These are phyloP conservation scores for Patella ulyssiponensis DNA, from an alignment of 2,888 invertebrate species.

Conservation along the genomic window DNA sequence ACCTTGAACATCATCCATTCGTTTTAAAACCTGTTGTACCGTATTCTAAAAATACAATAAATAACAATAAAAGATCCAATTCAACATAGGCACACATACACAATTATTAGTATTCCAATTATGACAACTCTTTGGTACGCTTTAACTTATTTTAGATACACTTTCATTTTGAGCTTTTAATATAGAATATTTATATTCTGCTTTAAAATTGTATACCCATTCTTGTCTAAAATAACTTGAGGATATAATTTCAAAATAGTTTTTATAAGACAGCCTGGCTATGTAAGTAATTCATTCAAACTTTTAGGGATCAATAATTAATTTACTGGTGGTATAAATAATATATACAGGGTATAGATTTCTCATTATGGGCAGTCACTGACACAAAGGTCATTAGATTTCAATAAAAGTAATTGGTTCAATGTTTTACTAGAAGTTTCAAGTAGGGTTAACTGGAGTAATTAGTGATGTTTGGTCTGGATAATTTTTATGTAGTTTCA, in stretches of 20 bases:
- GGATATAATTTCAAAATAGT: neutral
- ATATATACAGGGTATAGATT: too few relatives aligned
- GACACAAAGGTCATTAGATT: too few relatives aligned
- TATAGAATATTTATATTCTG: too few relatives aligned
- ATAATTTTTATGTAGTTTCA: too few relatives aligned
- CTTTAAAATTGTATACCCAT: too few relatives aligned
- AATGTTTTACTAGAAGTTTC: too few relatives aligned
- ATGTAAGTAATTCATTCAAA: neutral
- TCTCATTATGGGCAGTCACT: too few relatives aligned
- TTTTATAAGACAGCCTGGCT: neutral
- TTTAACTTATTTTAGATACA: too few relatives aligned
- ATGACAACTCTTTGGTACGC: neutral
- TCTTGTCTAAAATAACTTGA: neutral
- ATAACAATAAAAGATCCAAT: neutral
- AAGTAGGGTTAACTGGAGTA: too few relatives aligned
- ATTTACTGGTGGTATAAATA: neutral
- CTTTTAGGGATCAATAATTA: neutral
- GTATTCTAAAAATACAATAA: slow-evolving; percentile 46
- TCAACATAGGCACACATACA: neutral
- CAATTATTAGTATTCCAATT: neutral
- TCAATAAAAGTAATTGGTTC: too few relatives aligned
- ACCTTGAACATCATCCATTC: slow-evolving; percentile 92
- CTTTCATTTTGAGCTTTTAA: too few relatives aligned
- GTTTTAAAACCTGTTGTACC: slow-evolving; percentile 83
- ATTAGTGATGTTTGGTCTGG: too few relatives aligned